Evolutionary conservation across 2,888 invertebrate species (phyloP).

Genomic region (Tenthredo scrophulariae): DNA sequence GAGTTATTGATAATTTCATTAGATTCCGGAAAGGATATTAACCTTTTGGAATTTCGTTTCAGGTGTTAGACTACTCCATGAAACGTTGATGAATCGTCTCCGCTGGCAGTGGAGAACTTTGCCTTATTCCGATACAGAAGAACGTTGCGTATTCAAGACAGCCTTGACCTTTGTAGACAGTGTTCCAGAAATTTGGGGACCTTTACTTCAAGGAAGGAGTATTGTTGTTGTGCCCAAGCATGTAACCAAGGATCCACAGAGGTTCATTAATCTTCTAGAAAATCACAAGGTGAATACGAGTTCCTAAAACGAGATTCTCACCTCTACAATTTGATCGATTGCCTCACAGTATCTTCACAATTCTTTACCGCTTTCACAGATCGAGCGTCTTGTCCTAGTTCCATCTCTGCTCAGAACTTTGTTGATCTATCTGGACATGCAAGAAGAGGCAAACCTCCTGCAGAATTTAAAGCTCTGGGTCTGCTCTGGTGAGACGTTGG

Average conservation of each 20-base stretch:
- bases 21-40: not conserved
- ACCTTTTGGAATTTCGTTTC: slow-evolving; percentile 57
- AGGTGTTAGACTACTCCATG: slow-evolving; percentile 91
- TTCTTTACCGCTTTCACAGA: slow-evolving; percentile 77
- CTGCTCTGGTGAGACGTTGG: slow-evolving; percentile 92
- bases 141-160: slow-evolving; percentile 92
- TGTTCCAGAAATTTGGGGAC: slow-evolving; percentile 93
- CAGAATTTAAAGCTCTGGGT: slow-evolving; percentile 87
- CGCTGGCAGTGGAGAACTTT: slow-evolving; percentile 93
- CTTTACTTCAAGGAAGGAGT: slow-evolving; percentile 85
- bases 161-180: slow-evolving; percentile 95
- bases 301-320: slow-evolving; percentile 9
- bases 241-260: slow-evolving; percentile 89
- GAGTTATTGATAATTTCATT: not conserved
- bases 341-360: not conserved
- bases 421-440: slow-evolving; percentile 84
- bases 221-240: slow-evolving; percentile 87
- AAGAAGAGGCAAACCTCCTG: slow-evolving; percentile 80
- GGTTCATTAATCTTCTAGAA: slow-evolving; percentile 85
- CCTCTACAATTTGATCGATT: not conserved
- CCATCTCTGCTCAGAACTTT: slow-evolving; percentile 90
- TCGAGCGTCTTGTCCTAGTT: slow-evolving; percentile 90
- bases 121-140: slow-evolving; percentile 85
- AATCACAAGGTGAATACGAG: slow-evolving; percentile 83
- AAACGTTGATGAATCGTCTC: slow-evolving; percentile 89